Conservation (phyloP, 2,113 vertebrate species). For the Onychostoma macrolepis region DNA sequence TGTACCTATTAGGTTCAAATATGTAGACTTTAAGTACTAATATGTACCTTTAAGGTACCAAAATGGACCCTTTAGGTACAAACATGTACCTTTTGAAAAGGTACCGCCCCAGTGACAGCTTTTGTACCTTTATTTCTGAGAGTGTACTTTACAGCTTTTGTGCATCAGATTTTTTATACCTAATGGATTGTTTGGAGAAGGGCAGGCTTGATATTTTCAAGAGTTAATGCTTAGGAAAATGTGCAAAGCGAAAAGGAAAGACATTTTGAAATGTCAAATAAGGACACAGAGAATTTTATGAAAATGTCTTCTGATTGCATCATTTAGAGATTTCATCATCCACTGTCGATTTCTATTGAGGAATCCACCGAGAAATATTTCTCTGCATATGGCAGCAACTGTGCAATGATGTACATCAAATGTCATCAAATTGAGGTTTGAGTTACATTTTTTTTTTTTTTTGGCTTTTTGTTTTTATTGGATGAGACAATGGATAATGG, state of each 20-base stretch:
- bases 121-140: no score
- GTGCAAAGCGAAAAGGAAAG: not conserved
- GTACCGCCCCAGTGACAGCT: no score
- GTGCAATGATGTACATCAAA: not conserved
- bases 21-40: no score
- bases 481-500: not conserved
- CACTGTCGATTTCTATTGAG: not conserved
- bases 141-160: no score
- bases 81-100: no score
- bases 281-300: not conserved
- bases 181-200: not conserved
- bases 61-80: no score
- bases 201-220: not conserved
- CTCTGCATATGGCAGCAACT: not conserved
- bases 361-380: not conserved
- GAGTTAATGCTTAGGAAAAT: not conserved
- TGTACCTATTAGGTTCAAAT: no score
- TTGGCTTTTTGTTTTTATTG: not conserved
- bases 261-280: not conserved
- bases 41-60: no score
- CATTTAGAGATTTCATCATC: conserved; percentile 7
- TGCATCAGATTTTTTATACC: not conserved
- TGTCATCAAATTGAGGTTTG: not conserved
- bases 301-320: conserved; percentile 25
- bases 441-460: not conserved